Evolutionary conservation across 1,140 invertebrate genomes (phyloP).

Genomic region (Drosophila simulans): DNA sequence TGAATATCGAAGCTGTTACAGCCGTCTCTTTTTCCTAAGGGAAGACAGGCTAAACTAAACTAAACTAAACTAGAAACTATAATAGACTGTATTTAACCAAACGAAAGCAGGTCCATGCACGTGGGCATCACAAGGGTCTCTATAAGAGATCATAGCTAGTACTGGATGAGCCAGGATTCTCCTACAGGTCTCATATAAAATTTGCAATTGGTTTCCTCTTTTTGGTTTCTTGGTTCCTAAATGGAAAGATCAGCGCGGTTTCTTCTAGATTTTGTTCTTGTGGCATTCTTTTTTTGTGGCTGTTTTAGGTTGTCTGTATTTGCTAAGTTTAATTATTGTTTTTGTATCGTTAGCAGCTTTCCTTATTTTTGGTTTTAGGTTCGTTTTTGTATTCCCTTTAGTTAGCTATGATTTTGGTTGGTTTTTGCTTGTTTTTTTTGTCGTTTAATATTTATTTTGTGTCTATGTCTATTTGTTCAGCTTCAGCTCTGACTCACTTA

Average conservation of each 20-base stretch:
- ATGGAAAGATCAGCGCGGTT: conserved; percentile 25
- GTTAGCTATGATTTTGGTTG: conserved; percentile 50
- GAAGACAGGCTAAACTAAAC: conserved; percentile 38
- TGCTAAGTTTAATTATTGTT: conserved; percentile 82
- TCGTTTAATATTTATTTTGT: conserved; percentile 42
- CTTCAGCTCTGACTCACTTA: conserved; percentile 74
- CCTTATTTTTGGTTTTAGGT: conserved; percentile 58
- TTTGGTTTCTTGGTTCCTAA: conserved; percentile 16
- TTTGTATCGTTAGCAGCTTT: conserved; percentile 83
- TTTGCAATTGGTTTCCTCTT: conserved; percentile 26
- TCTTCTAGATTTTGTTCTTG: conserved; percentile 23
- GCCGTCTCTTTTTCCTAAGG: conserved; percentile 3
- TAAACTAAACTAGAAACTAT: conserved; percentile 16
- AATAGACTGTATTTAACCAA: conserved; percentile 19
- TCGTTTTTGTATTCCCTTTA: conserved; percentile 42
- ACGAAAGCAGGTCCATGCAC: conserved; percentile 37
- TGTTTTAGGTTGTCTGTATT: conserved; percentile 56
- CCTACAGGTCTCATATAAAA: conserved; percentile 38
- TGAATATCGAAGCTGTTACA: background rate
- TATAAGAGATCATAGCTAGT: conserved; percentile 46
- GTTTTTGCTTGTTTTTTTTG: conserved; percentile 21
- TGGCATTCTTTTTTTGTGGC: conserved; percentile 33
- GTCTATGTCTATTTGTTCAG: conserved; percentile 74
- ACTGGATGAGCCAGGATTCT: conserved; percentile 22
- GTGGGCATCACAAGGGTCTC: conserved; percentile 26